phyloP scores from a whole-genome alignment of 2,888 invertebrate genomes.

The Pimpla rufipes region DNA sequence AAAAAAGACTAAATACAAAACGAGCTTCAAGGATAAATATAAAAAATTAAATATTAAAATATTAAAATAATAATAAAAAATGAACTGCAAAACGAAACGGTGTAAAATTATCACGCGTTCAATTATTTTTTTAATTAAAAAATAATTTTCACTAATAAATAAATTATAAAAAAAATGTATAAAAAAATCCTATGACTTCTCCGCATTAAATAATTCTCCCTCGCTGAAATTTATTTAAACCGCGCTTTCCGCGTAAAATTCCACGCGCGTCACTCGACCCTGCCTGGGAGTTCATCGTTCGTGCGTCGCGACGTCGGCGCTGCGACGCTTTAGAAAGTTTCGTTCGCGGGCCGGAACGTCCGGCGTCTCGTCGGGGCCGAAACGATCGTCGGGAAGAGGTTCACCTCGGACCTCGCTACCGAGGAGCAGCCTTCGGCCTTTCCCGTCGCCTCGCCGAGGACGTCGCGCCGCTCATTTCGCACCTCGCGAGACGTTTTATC shows the following conservation, averaged over 20 bases:
- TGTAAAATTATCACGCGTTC: too few relatives aligned
- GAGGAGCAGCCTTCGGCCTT: conserved; percentile 8
- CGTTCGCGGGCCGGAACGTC: not conserved
- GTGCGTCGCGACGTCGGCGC: not conserved
- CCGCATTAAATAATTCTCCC: too few relatives aligned
- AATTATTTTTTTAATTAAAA: too few relatives aligned
- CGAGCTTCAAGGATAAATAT: too few relatives aligned
- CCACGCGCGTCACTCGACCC: conserved; percentile 29
- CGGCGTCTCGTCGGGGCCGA: conserved; percentile 24
- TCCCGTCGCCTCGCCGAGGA: not conserved
- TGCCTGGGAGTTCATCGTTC: conserved; percentile 15
- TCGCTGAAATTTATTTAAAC: not conserved
- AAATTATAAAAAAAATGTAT: too few relatives aligned
- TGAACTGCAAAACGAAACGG: too few relatives aligned
- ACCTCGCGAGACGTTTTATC: not conserved
- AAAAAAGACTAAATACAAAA: too few relatives aligned
- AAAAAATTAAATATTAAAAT: too few relatives aligned
- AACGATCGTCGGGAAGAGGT: conserved; percentile 29
- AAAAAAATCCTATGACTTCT: too few relatives aligned
- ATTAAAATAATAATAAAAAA: too few relatives aligned
- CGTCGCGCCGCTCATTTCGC: not conserved
- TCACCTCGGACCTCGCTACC: conserved; percentile 16
- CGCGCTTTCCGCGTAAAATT: not conserved
- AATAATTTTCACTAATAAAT: too few relatives aligned
- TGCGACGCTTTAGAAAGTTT: conserved; percentile 38